These are phyloP conservation scores for Gobiocypris rarus DNA, from an alignment of 2,113 vertebrate species.

Conservation along the genomic window DNA sequence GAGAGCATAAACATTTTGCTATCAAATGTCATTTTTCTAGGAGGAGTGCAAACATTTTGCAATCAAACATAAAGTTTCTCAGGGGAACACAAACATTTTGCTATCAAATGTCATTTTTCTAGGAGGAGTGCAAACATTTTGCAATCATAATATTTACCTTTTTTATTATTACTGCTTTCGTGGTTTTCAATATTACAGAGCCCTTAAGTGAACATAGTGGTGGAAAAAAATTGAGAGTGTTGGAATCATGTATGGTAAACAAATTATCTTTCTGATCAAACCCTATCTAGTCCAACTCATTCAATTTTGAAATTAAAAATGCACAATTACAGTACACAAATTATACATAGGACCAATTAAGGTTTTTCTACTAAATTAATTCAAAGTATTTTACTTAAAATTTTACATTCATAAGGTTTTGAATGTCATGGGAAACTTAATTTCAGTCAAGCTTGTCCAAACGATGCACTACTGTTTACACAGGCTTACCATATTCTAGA, in stretches of 20 bases:
- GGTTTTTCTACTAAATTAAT: not conserved
- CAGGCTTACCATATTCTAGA: not conserved
- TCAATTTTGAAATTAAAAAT: not conserved
- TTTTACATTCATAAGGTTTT: not conserved
- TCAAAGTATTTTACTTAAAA: not conserved
- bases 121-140: no score
- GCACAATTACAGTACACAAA: not conserved
- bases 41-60: no score
- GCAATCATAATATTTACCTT: no score
- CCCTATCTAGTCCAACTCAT: not conserved
- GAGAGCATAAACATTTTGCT: no score
- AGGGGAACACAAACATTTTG: no score
- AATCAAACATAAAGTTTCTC: no score
- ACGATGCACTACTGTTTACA: slow-evolving; percentile 29
- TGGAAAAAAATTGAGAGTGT: not conserved
- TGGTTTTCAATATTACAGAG: no score
- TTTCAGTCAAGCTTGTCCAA: not conserved
- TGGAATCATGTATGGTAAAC: not conserved
- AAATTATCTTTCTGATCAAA: not conserved
- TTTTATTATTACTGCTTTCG: no score
- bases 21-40: no score
- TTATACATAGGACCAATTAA: not conserved
- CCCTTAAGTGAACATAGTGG: no score
- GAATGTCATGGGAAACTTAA: not conserved
- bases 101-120: no score